Evolutionary conservation across 2,888 invertebrate genomes (phyloP), one percentile per base, ranked within the genome.

Genomic region (Eurois occulta): DNA sequence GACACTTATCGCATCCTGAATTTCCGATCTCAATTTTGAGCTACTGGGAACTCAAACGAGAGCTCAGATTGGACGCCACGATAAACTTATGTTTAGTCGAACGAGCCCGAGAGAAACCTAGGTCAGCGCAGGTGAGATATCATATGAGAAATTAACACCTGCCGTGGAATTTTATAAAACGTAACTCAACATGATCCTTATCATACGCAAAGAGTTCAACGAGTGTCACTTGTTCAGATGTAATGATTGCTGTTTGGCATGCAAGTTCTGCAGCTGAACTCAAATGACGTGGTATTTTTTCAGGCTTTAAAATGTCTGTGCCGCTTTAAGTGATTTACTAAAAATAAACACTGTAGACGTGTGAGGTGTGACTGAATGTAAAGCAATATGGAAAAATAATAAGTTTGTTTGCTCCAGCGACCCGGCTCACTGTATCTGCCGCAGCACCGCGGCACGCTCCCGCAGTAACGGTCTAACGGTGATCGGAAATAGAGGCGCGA

Each of bases 401-500:
- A 55, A 62, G 32, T 76, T 24, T 16, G n/a, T 46, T 38, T 43
- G 24, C 21, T 46, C 21, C 43, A 35, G 69, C 35, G 24, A 48
- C 35, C 41, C 64, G 71, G 52, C 60, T 52, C n/a, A n/a, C 55
- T n/a, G 21, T 32, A 55, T 43, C 46, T 70, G n/a, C 58, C 35
- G 10, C 18, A 3, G 28, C 65, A 48, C 35, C n/a, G 72, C 10
- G 24, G 66, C 70, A 66, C 76, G 58, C 55, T 35, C 38, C 41
- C 67, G 62, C 28, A 55, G 67, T 60, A 73, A 73, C 64, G 72
- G 32, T 32, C 28, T 60, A 60, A 32, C 58, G 58, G 80, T 80
- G 72, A 58, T 73, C 67, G 46, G n/a, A 65, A 84, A 80, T 72
- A 80, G 72, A 60, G 65, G 66, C 52, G 41, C 35, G n/a, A 52